Evolutionary conservation across 2,888 invertebrate species (phyloP), one percentile per base, ranked within the genome.

Genomic region (Cheilosia vulpina): DNA sequence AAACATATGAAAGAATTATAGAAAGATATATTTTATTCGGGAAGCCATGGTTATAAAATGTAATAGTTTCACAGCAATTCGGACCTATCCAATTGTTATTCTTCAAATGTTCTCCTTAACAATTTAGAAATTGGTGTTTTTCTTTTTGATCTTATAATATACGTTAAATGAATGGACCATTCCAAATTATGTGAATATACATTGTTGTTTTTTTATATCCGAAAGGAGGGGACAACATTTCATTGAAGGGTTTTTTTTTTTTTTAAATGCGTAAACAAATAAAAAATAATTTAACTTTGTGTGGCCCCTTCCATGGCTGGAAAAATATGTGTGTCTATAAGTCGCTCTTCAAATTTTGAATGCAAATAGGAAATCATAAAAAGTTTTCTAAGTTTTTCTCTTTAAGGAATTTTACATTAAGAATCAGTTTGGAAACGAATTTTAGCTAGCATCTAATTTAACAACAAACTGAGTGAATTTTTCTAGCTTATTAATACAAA

Each of bases 121-220:
- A 53, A 11, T 53, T 45, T 38, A 31, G 60, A 52, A 72, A 60
- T 60, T 72, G 60, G 71, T 72, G 71, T 60, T 71, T 17, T 24
- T 6, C n/a, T 41, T 17, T 43, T 27, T 57, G 45, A 60, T 38
- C 7, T 41, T 19, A 43, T 62, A 11, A 62, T n/a, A 21, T 11
- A 55, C 53, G 38, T 31, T 15, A 41, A 69, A 58, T 6, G 27
- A 62, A 68, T 68, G 66, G 53, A 58, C 13, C 52, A 31, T 60
- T 53, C 52, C 43, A 53, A 45, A 47, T 57, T 63, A 31, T 45
- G 63, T 57, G 63, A 45, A 52, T 55, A 47, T 53, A 41, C 6
- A 41, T 6, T 21, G 6, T 19, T 4, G 27, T 19, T 41, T 24
- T 57, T 58, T 31, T 11, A 13, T 47, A 41, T 60, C 9, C 50